These are phyloP conservation scores for Syngnathoides biaculeatus DNA, from an alignment of 2,113 vertebrate genomes.

Conservation along the genomic window DNA sequence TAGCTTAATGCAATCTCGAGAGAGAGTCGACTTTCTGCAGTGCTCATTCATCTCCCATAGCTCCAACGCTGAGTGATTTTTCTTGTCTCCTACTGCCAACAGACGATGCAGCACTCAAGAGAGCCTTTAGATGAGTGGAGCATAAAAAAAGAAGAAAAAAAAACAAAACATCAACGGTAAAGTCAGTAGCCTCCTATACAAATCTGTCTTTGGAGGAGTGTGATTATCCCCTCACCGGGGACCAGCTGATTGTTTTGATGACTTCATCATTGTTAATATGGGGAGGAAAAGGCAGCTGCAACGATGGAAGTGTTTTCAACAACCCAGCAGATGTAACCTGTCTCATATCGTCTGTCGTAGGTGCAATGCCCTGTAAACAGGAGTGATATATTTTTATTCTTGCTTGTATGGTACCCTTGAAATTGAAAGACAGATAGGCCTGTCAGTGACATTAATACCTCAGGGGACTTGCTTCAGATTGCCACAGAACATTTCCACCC, in stretches of 20 bases:
- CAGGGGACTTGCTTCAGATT: neutral
- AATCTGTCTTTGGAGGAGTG: conserved; percentile 4
- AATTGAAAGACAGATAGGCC: neutral
- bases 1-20: conserved; percentile 6
- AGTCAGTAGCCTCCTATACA: conserved; percentile 19
- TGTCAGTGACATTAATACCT: conserved; percentile 2
- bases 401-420: neutral
- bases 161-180: conserved; percentile 34
- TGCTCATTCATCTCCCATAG: conserved; percentile 2
- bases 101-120: conserved; percentile 43
- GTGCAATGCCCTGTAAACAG: neutral
- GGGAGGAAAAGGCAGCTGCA: neutral
- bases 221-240: neutral
- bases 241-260: conserved; percentile 9
- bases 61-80: neutral
- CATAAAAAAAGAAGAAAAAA: conserved; percentile 19
- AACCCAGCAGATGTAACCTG: neutral
- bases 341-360: neutral
- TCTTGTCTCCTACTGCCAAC: conserved; percentile 10
- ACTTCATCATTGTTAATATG: neutral
- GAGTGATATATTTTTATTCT: neutral
- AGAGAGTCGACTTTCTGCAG: neutral
- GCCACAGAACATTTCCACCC: neutral
- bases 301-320: neutral
- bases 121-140: conserved; percentile 55